Base-by-base conservation (phyloP, 2,797 vertebrate species). In the Helarctos malayanus region DNA sequence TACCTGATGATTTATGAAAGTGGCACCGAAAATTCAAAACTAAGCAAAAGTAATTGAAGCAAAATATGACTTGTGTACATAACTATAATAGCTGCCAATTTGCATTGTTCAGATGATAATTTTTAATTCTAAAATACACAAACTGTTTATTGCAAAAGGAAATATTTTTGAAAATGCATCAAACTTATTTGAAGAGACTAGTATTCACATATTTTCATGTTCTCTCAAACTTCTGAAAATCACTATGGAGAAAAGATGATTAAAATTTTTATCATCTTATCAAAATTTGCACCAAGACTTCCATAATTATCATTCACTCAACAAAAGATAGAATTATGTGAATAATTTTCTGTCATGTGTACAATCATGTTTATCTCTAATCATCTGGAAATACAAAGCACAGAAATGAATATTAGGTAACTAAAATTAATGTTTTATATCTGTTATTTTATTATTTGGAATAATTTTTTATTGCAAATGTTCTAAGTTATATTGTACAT, bases 11-110 rank as follows among this genome's bases (percentile, higher is more conserved):
- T 29, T 71, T 35, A 47, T 88, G 29, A 41, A 63, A 94, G 19
- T 97, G 93, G 49, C 91, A 95, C 90, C 97, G 91, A 89, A 29
- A 25, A 5, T 95, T 98, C 87, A 86, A 87, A 93, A 59, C 45
- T 94, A 81, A 92, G 71, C 29, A 76, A 82, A 81, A 93, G 7
- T 61, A 91, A 78, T 45, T 95, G 63, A 91, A 96, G 76, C 91
- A 95, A 89, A 95, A 95, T 97, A 76, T 95, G 4, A 79, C 38
- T 73, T 92, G 45, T 93, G 29, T 41, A 11, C 49, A 38, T 73
- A 61, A 84, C 49, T 83, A 3, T 56, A 91, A 88, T 57, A 54
- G 32, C 84, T 98, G 59, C 81, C 96, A 45, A 47, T 97, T 21
- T 96, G 56, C 69, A 32, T 91, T 75, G 23, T 57, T 95, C 18